A percentile compares a stretch with the other conserved stretches of the same genome.
phyloP scores from a whole-genome alignment of 2,797 vertebrate genomes.

The Capromys pilorides region DNA sequence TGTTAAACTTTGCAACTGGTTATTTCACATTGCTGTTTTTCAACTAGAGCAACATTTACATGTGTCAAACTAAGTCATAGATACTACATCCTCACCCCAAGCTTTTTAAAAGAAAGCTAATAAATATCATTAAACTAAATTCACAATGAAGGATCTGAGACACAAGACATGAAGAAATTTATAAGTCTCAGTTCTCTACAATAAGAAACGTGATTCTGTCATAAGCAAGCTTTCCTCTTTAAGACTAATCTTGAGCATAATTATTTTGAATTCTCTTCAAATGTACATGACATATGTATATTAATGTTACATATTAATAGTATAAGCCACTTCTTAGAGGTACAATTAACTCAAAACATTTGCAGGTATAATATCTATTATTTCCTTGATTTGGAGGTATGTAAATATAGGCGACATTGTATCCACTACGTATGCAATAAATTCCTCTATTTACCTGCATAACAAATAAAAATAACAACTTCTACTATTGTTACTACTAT shows the following conservation, averaged over 20 bases:
- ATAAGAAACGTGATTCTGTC: accelerated
- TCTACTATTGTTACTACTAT: background rate
- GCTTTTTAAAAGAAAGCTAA: background rate
- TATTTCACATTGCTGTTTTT: background rate
- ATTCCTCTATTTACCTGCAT: background rate
- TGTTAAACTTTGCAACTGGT: no score
- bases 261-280: no score
- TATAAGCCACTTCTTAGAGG: background rate
- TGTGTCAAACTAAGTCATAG: background rate
- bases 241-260: background rate
- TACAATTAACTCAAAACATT: background rate
- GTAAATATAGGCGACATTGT: background rate
- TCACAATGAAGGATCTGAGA: background rate
- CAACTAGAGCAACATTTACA: accelerated
- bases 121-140: background rate
- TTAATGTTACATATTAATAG: no score
- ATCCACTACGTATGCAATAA: background rate
- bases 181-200: background rate
- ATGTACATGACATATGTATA: no score
- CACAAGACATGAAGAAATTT: background rate
- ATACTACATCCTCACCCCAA: background rate
- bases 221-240: background rate
- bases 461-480: background rate
- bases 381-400: background rate
- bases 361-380: no score